These are phyloP conservation scores for Meleagris gallopavo DNA, from an alignment of 2,113 vertebrate genomes.

Conservation along the genomic window DNA sequence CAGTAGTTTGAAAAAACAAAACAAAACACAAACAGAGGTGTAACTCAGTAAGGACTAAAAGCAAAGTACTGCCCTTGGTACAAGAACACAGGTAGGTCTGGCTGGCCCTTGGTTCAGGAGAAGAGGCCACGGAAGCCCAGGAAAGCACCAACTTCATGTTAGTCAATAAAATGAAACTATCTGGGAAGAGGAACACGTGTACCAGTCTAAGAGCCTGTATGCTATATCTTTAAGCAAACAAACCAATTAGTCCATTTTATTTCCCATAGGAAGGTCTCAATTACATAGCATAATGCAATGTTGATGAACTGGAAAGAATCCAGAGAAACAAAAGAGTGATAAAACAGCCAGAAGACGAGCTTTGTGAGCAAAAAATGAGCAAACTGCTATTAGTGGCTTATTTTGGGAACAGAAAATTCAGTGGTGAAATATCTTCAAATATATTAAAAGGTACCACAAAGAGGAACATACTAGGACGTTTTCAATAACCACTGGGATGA, in stretches of 20 bases:
- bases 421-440: background rate
- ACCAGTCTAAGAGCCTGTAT: background rate
- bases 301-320: background rate
- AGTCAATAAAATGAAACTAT: background rate
- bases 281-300: background rate
- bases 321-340: background rate
- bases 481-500: background rate
- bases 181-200: background rate
- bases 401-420: background rate
- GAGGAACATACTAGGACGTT: background rate
- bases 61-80: background rate
- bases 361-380: background rate
- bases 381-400: background rate
- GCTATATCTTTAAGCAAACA: background rate
- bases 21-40: background rate
- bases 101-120: background rate
- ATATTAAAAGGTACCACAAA: background rate
- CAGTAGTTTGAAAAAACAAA: background rate
- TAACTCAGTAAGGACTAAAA: background rate
- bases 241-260: background rate
- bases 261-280: background rate
- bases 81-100: background rate
- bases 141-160: accelerated
- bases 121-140: background rate
- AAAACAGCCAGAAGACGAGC: background rate